Evolutionary conservation across 53 echinoderm and acorn worm species (phyloP).

Genomic region (Henricia sp.): DNA sequence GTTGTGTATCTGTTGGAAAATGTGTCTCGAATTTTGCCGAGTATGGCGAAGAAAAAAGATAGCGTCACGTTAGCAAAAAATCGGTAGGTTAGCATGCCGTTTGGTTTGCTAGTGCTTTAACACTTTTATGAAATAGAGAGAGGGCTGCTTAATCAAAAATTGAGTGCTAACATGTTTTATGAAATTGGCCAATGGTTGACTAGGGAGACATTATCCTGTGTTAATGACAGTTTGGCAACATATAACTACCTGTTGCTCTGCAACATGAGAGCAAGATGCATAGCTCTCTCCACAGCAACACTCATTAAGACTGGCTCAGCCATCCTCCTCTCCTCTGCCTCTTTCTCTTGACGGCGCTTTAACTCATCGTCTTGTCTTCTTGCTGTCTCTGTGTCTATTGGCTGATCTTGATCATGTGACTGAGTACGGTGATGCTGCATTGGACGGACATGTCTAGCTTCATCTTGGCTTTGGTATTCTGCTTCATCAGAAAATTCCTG

Average conservation of each 20-base stretch:
- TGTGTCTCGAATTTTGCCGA: too few relatives aligned
- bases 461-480: background rate
- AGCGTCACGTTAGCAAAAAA: too few relatives aligned
- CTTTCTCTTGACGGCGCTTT: slow-evolving; percentile 23
- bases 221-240: background rate
- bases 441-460: background rate
- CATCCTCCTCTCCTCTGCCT: slow-evolving; percentile 52
- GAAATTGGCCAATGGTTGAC: background rate
- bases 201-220: background rate
- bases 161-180: too few relatives aligned
- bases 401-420: slow-evolving; percentile 6
- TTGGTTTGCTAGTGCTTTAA: too few relatives aligned
- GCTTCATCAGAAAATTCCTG: slow-evolving; percentile 43
- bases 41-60: too few relatives aligned
- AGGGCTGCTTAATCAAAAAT: too few relatives aligned
- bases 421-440: background rate
- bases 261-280: slow-evolving; percentile 68
- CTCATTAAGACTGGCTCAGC: slow-evolving; percentile 75
- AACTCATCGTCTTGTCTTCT: slow-evolving; percentile 53
- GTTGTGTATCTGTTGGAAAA: too few relatives aligned
- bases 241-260: slow-evolving; percentile 63
- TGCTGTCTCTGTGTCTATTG: slow-evolving; percentile 7
- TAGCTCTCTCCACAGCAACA: slow-evolving; percentile 86
- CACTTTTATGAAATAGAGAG: too few relatives aligned
- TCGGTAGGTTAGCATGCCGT: too few relatives aligned